Base-by-base conservation (phyloP, 2,113 vertebrate genomes). In the Protobothrops flavoviridis region DNA sequence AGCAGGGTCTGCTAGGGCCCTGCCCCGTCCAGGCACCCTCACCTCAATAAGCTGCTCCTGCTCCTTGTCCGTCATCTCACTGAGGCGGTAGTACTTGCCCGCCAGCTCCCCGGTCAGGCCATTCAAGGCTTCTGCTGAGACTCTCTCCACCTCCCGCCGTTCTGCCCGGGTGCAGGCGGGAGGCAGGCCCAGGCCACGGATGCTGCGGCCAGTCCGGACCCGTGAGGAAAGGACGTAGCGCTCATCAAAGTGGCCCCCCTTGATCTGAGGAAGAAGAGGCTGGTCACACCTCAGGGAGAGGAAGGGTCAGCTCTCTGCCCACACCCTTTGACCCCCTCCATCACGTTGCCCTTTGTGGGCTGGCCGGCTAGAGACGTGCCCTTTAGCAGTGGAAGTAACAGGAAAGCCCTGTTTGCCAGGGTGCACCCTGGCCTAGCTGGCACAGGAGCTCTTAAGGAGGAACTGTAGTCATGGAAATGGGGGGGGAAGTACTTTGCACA, bases 191-290 rank as follows among this genome's bases (percentile, higher is more conserved):
- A 98, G 98, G 52, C 98, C 98, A 0, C 98, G 97, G 94, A 98
- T 98, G 94, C 98, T 98, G 95, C 98, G 98, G 39, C 98, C 98
- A 0, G 98, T 98, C 95, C 99, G 98, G 91, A 99, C 99, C 33
- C 99, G 98, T 0, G 99, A 99, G 0, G 99, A 99, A 95, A 99
- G 97, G 94, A 99, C 99, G 0, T 99, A 99, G 88, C 98, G 98
- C 88, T 99, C 99, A 29, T 99, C 99, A 0, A 99, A 99, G 5
- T 97, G 90, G 10, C 99, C 99, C 5, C 98, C 98, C 12, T 98
- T 98, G 89, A 99, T 96, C 99, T 99, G 96, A 5, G 29, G 69
- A 5, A 15, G 48, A 10, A 2, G 33, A 9, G 50, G 39, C 6
- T 10, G 3, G 7, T 48, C 23, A 87, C 1, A 9, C 39, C 56